Evolutionary conservation across 2,797 vertebrate genomes (phyloP), one percentile per base, ranked within the genome.

Genomic region (Sebastes goodei): DNA sequence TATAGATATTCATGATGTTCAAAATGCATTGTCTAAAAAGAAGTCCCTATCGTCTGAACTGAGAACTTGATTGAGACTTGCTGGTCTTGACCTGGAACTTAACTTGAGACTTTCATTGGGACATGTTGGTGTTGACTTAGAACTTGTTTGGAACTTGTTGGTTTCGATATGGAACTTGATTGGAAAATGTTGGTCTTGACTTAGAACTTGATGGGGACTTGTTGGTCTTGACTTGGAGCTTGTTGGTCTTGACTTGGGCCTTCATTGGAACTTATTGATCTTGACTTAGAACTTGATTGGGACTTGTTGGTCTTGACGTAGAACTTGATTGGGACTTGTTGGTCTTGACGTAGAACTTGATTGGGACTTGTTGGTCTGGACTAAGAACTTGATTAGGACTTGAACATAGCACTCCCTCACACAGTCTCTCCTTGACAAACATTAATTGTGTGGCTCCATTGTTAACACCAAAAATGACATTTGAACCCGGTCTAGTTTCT

Each of bases 291-390:
- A 0, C 33, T 35, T 35, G 0, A 33, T 33, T 35, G 33, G 33
- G 0, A 11, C 33, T 35, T 35, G 1, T 11, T 35, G 33, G 1
- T 46, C 42, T 17, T 17, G 21, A 55, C 53, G 0, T 23, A 12
- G 42, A 46, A 46, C 14, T 17, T 46, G 42, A 46, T 17, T 46
- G 42, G 14, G 6, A 55, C 21, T 21, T 12, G 21, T 55, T 23
- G 53, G 10, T 25, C 12, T 56, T 14, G 55, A 56, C 23, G 2
- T 12, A 56, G 55, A 56, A 7, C 21, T 56, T 56, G 53, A 55
- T 55, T 23, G 5, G 2, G 21, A 23, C n/a, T 23, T 23, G 6
- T 25, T 25, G 55, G 55, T 56, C 23, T 56, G 2, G 5, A 55
- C n/a, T 23, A 0, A 3, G 21, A 55, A 23, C 21, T 23, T 55